Evolutionary conservation across 1,140 invertebrate genomes (phyloP), one percentile per base, ranked within the genome.

Genomic region (Nomia melanderi): DNA sequence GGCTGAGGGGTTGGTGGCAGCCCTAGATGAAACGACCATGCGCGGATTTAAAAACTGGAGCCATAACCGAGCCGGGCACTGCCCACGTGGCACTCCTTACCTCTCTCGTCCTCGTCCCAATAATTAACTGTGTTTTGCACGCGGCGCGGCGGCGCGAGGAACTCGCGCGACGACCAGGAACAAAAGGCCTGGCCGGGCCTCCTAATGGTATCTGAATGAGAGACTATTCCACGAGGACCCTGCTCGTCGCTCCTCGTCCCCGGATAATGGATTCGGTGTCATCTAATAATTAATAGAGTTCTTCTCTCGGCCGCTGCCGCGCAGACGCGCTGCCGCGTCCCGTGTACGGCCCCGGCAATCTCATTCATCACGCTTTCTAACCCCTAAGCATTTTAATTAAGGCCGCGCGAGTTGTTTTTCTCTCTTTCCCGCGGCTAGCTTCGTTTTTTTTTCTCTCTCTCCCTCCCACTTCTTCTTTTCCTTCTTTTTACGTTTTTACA

Each of bases 251-350:
- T 88, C 81, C 89, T 90, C 85, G 82, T 89, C 87, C n/a, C 66
- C 81, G 82, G 82, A 85, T 92, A 92, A 92, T 92, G 90, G 90
- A 92, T 92, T 91, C 90, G 90, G 88, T 91, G 90, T 92, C 90
- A 90, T 92, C 91, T 88, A 89, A 91, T 92, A 92, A 92, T 92
- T 92, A 92, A 92, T 92, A 91, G 91, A 92, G 90, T 91, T 90
- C 88, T 90, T 90, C 82, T 90, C 82, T 88, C 78, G 86, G 74
- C 3, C 74, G 86, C 74, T 84, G 85, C 82, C 81, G 78, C 36
- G 83, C 73, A 59, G 82, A 76, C 79, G 81, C 66, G 60, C 72
- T 6, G 50, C 20, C 47, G 82, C 77, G 77, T 69, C 47, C 74
- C 12, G 47, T 80, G 80, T 20, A 65, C 29, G 14, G 41, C 41